Evolutionary conservation across 1,140 invertebrate species (phyloP), one percentile per base, ranked within the genome.

Genomic region (Rhizoglyphus robini): DNA sequence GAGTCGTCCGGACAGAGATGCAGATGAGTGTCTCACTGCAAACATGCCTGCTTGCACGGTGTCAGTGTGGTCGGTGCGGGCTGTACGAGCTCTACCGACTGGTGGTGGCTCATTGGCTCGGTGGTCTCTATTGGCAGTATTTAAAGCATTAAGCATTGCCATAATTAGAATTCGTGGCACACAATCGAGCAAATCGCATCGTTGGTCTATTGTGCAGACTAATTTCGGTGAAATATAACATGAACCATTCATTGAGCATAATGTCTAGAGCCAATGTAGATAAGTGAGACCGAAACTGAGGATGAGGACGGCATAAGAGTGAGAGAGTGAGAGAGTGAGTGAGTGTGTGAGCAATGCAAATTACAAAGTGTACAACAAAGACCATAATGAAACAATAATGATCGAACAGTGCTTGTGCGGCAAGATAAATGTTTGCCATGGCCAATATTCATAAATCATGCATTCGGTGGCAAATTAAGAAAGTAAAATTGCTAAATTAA

Each of bases 111-210:
- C n/a, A n/a, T n/a, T n/a, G n/a, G n/a, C n/a, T n/a, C n/a, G n/a
- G n/a, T n/a, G n/a, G n/a, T n/a, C n/a, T n/a, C n/a, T 20, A 54
- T 32, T 5, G 8, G 8, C 20, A 54, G 51, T 54, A 54, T 54
- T 54, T 54, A 54, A 54, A 54, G 51, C 51, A 54, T 54, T 54
- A 54, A 54, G 20, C 8, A 54, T 46, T 8, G 20, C 51, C 51
- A 54, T 54, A 54, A 54, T 54, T 54, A 54, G 51, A 54, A 54
- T 54, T 5, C 51, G 51, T 11, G 51, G 20, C 51, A 54, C 51
- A 54, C 51, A 54, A 54, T 54, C 51, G 51, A 54, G 51, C 51
- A 54, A 54, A 54, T 54, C 51, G 51, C 51, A 54, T 54, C 51
- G 51, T 5, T 23, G 15, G n/a, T 20, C 51, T 20, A 54, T 54